Percentiles rank a stretch among this genome's conserved stretches.
Evolutionary conservation across 2,888 invertebrate genomes (phyloP).

Genomic region (Chloroclysta siterata): DNA sequence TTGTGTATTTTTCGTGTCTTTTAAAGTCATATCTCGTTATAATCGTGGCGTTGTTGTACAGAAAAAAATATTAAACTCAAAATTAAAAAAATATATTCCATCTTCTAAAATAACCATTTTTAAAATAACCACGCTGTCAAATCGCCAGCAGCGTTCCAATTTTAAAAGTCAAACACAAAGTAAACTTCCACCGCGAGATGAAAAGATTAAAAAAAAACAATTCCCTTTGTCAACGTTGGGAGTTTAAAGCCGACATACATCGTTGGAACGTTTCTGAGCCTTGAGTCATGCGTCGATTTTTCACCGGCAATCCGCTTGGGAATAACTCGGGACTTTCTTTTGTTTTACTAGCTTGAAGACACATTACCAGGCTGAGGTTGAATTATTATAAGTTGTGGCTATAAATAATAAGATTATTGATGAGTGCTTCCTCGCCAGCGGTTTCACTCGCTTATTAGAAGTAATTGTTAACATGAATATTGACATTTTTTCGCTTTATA

Average conservation of each 20-base stretch:
- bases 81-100: background rate
- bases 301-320: slow-evolving; percentile 24
- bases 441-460: no score
- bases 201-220: slow-evolving; percentile 28
- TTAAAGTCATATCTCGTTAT: no score
- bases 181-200: slow-evolving; percentile 14
- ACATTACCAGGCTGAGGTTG: background rate
- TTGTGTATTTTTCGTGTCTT: no score
- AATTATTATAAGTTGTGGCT: no score
- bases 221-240: slow-evolving; percentile 20
- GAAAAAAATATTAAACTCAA: no score
- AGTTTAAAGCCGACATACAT: slow-evolving; percentile 24
- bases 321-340: slow-evolving; percentile 13
- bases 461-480: no score
- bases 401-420: no score
- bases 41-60: no score
- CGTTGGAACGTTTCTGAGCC: slow-evolving; percentile 15
- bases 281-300: slow-evolving; percentile 29
- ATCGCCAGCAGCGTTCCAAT: slow-evolving; percentile 18
- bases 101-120: slow-evolving; percentile 1
- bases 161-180: slow-evolving; percentile 25
- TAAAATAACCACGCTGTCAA: background rate
- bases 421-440: no score
- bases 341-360: slow-evolving; percentile 7
- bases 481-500: no score